Evolutionary conservation across 2,797 vertebrate species (phyloP).

Genomic region (Mareca penelope): DNA sequence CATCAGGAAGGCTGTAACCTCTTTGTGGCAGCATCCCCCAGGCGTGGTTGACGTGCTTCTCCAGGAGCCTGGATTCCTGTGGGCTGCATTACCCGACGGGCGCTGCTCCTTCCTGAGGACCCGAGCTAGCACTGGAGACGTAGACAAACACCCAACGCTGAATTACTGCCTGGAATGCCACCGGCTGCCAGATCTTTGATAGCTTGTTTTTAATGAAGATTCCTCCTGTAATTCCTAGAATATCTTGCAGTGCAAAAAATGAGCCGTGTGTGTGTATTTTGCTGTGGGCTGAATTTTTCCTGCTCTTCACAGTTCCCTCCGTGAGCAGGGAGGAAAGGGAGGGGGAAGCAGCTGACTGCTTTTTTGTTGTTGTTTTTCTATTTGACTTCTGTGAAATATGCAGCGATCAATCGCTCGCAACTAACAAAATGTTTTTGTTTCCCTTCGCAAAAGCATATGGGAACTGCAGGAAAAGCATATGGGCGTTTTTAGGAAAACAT

Average conservation of each 20-base stretch:
- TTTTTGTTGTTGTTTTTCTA: constrained; percentile 72
- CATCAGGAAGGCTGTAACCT: background rate
- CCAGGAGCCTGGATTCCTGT: background rate
- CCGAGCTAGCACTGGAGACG: accelerated
- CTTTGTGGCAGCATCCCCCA: background rate
- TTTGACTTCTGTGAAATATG: constrained; percentile 78
- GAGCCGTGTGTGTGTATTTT: constrained; percentile 53
- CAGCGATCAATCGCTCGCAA: constrained; percentile 75
- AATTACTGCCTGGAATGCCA: constrained; percentile 51
- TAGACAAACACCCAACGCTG: background rate
- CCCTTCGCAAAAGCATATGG: constrained; percentile 81
- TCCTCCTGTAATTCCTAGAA: constrained; percentile 67
- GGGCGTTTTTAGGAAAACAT: constrained; percentile 79
- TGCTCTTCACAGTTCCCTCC: constrained; percentile 66
- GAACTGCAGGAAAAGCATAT: constrained; percentile 80
- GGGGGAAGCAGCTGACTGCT: constrained; percentile 72
- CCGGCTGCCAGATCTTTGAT: constrained; percentile 55
- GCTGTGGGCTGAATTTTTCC: constrained; percentile 62
- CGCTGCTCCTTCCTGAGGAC: background rate
- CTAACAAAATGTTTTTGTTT: constrained; percentile 83
- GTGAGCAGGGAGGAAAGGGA: constrained; percentile 57
- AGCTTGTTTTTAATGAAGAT: constrained; percentile 71
- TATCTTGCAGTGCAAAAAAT: constrained; percentile 43
- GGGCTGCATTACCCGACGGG: background rate
- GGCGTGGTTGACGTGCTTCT: background rate